Base-by-base conservation (phyloP, 2,113 vertebrate genomes). In the Campylorhamphus procurvoides region DNA sequence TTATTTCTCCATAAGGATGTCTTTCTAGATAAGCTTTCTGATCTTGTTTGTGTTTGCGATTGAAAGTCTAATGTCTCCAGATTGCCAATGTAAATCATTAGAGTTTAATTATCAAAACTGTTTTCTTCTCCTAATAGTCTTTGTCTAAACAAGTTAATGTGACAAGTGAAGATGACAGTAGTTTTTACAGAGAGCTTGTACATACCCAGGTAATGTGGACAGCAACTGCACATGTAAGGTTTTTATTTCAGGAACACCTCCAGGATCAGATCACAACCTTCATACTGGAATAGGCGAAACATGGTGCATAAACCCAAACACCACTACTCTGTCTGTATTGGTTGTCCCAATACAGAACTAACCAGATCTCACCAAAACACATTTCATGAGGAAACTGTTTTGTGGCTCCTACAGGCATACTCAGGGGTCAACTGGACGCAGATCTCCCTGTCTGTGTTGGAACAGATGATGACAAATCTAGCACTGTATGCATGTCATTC, bases 21-120 rank as follows among this genome's bases (percentile, higher is more conserved):
- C 74, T 89, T 96, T 96, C 94, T 78, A 81, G 55, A 93, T 87
- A 73, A 95, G 68, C 58, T 80, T 95, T 94, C 89, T 96, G 79
- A 92, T 95, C 53, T 93, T 82, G 50, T 91, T 92, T 94, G 69
- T 90, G 42, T 50, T 88, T 94, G 40, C 90, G 92, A 93, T 93
- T 97, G 87, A 87, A 94, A 96, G 58, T 85, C 52, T 76, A 89
- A 93, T 71, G 52, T 96, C 91, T 37, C 59, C 79, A 94, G 77
- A 93, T 85, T 96, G 72, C 63, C 91, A 88, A 86, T 58, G 19
- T 82, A 89, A 84, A 91, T 87, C 72, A 68, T 44, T 87, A 25
- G 27, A 55, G 15, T 75, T 90, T 87, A 92, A 74, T 74, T 80
- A 86, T 37, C 39, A 67, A 56, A 78, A 84, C 35, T 67, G 24